Evolutionary conservation across 2,113 vertebrate species (phyloP).

Genomic region (Corythaeola cristata): DNA sequence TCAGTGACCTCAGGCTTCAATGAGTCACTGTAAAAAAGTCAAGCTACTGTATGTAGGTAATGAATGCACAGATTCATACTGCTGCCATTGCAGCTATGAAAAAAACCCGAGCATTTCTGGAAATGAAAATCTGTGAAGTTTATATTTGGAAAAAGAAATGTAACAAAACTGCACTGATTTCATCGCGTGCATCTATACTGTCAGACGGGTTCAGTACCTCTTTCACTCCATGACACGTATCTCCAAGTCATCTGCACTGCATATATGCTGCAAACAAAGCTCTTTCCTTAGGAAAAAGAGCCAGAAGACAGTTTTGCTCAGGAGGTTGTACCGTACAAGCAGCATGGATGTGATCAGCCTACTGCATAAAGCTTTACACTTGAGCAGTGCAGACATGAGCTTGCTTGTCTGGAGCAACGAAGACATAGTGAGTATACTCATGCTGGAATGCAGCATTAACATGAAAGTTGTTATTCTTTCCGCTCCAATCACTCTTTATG

Average conservation of each 20-base stretch:
- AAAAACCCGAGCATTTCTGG: neutral
- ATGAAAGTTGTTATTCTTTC: neutral
- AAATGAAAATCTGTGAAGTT: slow-evolving; percentile 25
- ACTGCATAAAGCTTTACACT: neutral
- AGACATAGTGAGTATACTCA: neutral
- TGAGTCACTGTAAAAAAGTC: slow-evolving; percentile 41
- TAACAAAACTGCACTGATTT: slow-evolving; percentile 19
- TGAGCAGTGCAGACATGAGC: neutral
- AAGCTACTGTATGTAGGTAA: slow-evolving; percentile 28
- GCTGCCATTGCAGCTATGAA: neutral
- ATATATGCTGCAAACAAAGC: neutral
- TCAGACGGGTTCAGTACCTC: slow-evolving; percentile 7
- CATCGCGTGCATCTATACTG: neutral
- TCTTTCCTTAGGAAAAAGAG: neutral
- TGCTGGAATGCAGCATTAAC: neutral
- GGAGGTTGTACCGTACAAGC: neutral
- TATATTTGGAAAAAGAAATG: slow-evolving; percentile 27
- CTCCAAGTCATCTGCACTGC: neutral
- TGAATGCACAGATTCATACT: slow-evolving; percentile 39
- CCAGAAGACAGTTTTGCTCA: neutral
- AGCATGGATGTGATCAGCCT: neutral
- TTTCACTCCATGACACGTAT: neutral
- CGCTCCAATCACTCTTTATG: neutral
- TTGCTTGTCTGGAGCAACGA: neutral
- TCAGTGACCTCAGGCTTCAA: slow-evolving; percentile 45